phyloP scores from a whole-genome alignment of 1,140 invertebrate species.

The Ostrea edulis region DNA sequence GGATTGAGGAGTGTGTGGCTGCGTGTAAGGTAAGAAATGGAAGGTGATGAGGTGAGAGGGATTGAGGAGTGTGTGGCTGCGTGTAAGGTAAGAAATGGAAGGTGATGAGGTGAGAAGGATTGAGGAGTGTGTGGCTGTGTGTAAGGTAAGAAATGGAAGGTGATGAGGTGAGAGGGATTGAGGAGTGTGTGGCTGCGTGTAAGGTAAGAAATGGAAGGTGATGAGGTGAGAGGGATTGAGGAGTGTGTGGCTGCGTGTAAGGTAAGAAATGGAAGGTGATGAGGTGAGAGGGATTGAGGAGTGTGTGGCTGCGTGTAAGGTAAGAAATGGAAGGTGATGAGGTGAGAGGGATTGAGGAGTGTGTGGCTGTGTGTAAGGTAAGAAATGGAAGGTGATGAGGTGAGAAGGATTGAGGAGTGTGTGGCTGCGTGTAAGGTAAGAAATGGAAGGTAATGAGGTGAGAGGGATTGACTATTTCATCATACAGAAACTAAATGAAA shows the following conservation, averaged over 20 bases:
- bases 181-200: conserved; percentile 61
- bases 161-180: conserved; percentile 60
- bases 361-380: conserved; percentile 68
- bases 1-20: conserved; percentile 60
- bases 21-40: conserved; percentile 64
- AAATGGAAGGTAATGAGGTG: not conserved
- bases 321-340: conserved; percentile 24
- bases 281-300: conserved; percentile 62
- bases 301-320: conserved; percentile 67
- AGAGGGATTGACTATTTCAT: conserved; percentile 64
- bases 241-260: conserved; percentile 64
- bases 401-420: conserved; percentile 63
- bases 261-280: conserved; percentile 49
- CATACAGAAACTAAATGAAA: not conserved
- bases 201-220: conserved; percentile 56
- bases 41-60: conserved; percentile 52
- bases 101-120: conserved; percentile 53
- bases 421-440: conserved; percentile 66
- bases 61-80: conserved; percentile 57
- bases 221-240: conserved; percentile 61
- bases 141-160: conserved; percentile 59
- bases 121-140: conserved; percentile 59
- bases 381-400: not conserved
- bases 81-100: conserved; percentile 63
- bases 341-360: conserved; percentile 62